A percentile compares a stretch with the other conserved stretches of the same genome.
phyloP scores from a whole-genome alignment of 2,888 invertebrate species.

The Parnassius orleans region DNA sequence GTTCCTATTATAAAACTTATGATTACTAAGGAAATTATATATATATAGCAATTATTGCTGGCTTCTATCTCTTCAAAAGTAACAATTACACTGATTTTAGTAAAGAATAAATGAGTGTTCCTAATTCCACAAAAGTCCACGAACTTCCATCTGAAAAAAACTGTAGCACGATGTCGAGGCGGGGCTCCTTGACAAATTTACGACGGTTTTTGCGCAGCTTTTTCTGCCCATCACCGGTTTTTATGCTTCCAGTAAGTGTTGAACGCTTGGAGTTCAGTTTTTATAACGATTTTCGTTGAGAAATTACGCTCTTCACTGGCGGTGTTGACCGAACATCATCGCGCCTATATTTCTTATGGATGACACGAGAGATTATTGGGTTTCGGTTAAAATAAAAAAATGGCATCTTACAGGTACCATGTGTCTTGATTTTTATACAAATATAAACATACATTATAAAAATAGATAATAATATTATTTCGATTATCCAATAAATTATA shows the following conservation, averaged over 20 bases:
- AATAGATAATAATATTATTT: too few relatives aligned
- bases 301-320: slow-evolving; percentile 51
- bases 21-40: too few relatives aligned
- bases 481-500: too few relatives aligned
- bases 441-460: too few relatives aligned
- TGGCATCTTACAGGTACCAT: slow-evolving; percentile 4
- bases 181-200: slow-evolving; percentile 42
- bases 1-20: too few relatives aligned
- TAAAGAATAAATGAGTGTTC: not conserved
- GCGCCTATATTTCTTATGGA: slow-evolving; percentile 32
- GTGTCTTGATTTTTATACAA: not conserved
- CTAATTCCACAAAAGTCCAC: slow-evolving; percentile 8
- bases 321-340: slow-evolving; percentile 56
- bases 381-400: slow-evolving; percentile 8
- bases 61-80: too few relatives aligned
- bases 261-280: slow-evolving; percentile 42
- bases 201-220: slow-evolving; percentile 36
- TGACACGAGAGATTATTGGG: slow-evolving; percentile 15
- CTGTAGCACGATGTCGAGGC: slow-evolving; percentile 23
- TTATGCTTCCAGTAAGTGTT: slow-evolving; percentile 50
- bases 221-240: slow-evolving; percentile 32
- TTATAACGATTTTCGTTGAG: slow-evolving; percentile 38
- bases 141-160: slow-evolving; percentile 10
- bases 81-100: not conserved
- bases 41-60: too few relatives aligned